phyloP scores from a whole-genome alignment of 2,888 invertebrate species.

The Crocallis elinguaria region DNA sequence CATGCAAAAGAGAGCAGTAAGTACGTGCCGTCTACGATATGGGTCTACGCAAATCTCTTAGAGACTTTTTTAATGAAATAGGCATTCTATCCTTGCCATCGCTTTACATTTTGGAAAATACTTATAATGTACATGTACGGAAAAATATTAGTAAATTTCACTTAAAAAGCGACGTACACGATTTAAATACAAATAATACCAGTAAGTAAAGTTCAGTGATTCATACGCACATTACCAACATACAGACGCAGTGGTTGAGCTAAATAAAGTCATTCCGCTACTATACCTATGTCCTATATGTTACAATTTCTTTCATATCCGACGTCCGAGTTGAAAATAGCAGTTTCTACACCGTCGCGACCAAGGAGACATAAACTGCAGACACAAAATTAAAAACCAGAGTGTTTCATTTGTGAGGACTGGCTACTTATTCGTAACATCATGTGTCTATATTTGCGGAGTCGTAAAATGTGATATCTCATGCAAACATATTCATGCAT shows the following conservation, averaged over 20 bases:
- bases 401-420: slow-evolving; percentile 9
- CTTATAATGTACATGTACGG: too few relatives aligned
- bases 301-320: slow-evolving; percentile 11
- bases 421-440: background rate
- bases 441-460: background rate
- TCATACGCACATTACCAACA: background rate
- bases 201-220: too few relatives aligned
- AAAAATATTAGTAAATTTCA: too few relatives aligned
- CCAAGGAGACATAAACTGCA: slow-evolving; percentile 66
- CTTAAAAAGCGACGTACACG: too few relatives aligned
- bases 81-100: too few relatives aligned
- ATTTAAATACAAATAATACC: too few relatives aligned
- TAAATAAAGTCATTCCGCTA: slow-evolving; percentile 3
- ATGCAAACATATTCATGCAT: background rate
- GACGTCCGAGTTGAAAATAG: slow-evolving; percentile 64
- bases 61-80: too few relatives aligned
- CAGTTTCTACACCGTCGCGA: slow-evolving; percentile 55
- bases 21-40: too few relatives aligned
- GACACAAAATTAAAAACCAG: slow-evolving; percentile 59
- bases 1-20: too few relatives aligned
- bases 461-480: background rate
- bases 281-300: slow-evolving; percentile 2
- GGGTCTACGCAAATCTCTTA: too few relatives aligned
- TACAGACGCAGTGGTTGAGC: background rate
- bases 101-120: too few relatives aligned